Percentiles rank a stretch among this genome's conserved stretches.
Conservation (phyloP, 2,113 vertebrate genomes). For the Monarcha castaneiventris region DNA sequence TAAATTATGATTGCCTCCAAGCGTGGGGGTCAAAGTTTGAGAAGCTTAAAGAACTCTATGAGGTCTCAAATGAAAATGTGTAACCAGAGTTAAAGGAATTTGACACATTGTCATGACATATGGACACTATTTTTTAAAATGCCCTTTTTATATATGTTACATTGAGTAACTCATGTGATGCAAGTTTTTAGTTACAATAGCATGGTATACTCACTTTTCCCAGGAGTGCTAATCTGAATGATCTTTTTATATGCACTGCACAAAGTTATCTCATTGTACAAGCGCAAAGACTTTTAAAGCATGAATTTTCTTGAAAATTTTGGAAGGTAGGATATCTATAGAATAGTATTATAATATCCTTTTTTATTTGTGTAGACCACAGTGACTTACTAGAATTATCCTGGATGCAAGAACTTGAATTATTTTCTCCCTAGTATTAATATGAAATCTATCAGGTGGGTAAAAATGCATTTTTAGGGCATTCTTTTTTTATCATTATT, state of each 20-base stretch:
- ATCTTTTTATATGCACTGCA: conserved; percentile 22
- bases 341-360: background rate
- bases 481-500: background rate
- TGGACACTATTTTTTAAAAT: conserved; percentile 11
- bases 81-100: background rate
- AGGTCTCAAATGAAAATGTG: conserved; percentile 44
- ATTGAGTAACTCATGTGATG: background rate
- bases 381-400: conserved; percentile 25
- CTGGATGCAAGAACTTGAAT: conserved; percentile 10
- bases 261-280: background rate
- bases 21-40: conserved; percentile 82
- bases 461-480: background rate
- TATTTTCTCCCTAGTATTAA: conserved; percentile 14
- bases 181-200: background rate
- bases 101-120: background rate
- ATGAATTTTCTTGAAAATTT: background rate
- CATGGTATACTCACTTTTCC: background rate
- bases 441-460: background rate
- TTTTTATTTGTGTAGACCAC: conserved; percentile 18
- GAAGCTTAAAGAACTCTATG: conserved; percentile 77
- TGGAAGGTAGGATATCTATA: background rate
- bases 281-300: background rate
- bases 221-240: background rate
- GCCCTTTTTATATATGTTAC: background rate
- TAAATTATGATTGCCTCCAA: conserved; percentile 69